Conservation (phyloP, 2,797 vertebrate genomes). For the Liparis tanakae region DNA sequence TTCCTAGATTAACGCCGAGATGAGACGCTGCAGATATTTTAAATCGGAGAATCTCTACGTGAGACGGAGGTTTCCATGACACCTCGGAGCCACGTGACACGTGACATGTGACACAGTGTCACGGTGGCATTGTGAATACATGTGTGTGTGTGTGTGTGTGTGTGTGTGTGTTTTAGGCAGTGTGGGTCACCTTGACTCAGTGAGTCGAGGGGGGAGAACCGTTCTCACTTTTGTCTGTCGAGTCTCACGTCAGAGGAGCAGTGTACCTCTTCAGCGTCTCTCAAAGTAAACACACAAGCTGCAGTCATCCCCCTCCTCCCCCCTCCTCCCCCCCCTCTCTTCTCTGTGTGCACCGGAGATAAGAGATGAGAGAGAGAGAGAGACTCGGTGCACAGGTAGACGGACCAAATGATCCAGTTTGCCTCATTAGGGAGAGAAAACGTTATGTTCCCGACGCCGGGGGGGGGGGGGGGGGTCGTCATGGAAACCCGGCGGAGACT, state of each 20-base stretch:
- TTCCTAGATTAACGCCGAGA: conserved; percentile 22
- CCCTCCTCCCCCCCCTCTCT: neutral
- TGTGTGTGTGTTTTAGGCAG: conserved; percentile 4
- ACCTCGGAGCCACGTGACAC: neutral
- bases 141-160: neutral
- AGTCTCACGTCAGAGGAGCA: conserved; percentile 68
- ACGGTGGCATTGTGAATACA: neutral
- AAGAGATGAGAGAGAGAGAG: conserved; percentile 36
- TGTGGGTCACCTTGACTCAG: conserved; percentile 70
- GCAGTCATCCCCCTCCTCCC: conserved; percentile 35
- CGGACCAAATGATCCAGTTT: conserved; percentile 77
- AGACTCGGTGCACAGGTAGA: conserved; percentile 68
- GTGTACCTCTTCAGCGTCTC: conserved; percentile 66
- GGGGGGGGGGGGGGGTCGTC: conserved; percentile 64
- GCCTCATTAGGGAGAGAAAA: conserved; percentile 76
- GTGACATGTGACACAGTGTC: too few relatives aligned
- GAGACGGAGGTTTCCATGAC: conserved; percentile 19
- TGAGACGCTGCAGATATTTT: conserved; percentile 16
- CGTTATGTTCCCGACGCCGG: conserved; percentile 65
- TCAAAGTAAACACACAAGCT: conserved; percentile 69
- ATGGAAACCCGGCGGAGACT: conserved; percentile 75
- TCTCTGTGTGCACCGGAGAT: conserved; percentile 34
- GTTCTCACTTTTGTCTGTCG: conserved; percentile 67
- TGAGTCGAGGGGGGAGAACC: conserved; percentile 60
- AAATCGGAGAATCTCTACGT: neutral